Percentiles rank a stretch among this genome's conserved stretches.
These are phyloP conservation scores for Ceratoteleas bidentatus DNA, from an alignment of 1,140 invertebrate species.

Conservation along the genomic window DNA sequence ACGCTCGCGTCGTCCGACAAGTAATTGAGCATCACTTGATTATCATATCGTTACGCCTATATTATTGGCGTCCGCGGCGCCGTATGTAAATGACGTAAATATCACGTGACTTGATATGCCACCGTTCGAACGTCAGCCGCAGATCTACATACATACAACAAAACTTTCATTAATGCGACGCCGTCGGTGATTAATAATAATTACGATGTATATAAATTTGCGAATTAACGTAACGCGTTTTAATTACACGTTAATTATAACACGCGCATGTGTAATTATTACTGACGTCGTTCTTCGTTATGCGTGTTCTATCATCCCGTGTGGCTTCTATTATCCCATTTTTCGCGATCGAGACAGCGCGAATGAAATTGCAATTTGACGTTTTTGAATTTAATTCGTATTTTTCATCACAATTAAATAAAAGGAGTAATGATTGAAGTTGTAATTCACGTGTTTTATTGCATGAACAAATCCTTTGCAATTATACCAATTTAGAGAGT, in stretches of 20 bases:
- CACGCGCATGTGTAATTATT: background rate
- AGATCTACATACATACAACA: conserved; percentile 23
- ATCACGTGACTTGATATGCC: conserved; percentile 41
- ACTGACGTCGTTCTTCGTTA: background rate
- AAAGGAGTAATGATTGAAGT: too few species aligned
- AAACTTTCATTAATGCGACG: conserved; percentile 41
- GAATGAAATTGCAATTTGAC: too few species aligned
- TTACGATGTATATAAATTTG: conserved; percentile 18
- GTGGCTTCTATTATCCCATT: too few species aligned
- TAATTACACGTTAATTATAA: conserved; percentile 13
- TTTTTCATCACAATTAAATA: too few species aligned
- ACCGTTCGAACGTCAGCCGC: conserved; percentile 32
- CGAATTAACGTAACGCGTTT: conserved; percentile 9
- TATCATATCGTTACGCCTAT: conserved; percentile 26
- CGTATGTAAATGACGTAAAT: conserved; percentile 43
- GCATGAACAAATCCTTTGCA: too few species aligned
- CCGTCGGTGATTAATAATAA: conserved; percentile 38
- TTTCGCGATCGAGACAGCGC: too few species aligned
- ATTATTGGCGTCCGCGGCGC: conserved; percentile 17
- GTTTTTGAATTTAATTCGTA: too few species aligned
- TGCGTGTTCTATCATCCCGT: background rate
- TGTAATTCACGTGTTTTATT: too few species aligned
- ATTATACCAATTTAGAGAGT: too few species aligned
- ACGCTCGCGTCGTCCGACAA: background rate
- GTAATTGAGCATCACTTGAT: conserved; percentile 29